Conservation (phyloP, 1,140 invertebrate species). For the Brachystomella parvula region DNA sequence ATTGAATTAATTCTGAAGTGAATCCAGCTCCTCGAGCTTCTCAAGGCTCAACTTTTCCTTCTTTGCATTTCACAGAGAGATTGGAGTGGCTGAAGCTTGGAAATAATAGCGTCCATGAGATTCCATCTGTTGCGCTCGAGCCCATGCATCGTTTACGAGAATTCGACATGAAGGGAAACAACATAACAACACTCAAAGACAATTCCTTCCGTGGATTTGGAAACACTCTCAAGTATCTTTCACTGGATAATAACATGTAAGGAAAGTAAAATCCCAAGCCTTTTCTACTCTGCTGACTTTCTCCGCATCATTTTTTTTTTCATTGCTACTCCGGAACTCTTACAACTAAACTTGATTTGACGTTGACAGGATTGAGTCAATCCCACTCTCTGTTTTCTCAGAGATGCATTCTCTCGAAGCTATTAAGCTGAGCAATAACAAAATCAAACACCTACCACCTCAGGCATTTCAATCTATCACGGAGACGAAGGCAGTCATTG, state of each 20-base stretch:
- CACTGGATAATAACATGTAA: conserved; percentile 85
- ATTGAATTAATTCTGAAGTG: neutral
- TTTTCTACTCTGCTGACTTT: neutral
- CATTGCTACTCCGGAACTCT: too few species aligned
- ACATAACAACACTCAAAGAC: conserved; percentile 69
- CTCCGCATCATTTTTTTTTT: too few species aligned
- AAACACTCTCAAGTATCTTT: conserved; percentile 82
- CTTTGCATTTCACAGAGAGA: conserved; percentile 54
- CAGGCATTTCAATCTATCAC: conserved; percentile 81
- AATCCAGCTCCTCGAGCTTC: neutral
- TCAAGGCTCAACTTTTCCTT: too few species aligned
- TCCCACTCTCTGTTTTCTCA: conserved; percentile 70
- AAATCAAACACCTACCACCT: conserved; percentile 66
- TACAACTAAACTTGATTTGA: neutral
- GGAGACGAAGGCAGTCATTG: conserved; percentile 71
- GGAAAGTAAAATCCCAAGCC: conserved; percentile 33
- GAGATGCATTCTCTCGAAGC: conserved; percentile 81
- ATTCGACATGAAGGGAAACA: conserved; percentile 76
- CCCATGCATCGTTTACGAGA: conserved; percentile 74
- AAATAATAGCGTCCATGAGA: conserved; percentile 71
- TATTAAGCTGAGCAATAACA: conserved; percentile 78
- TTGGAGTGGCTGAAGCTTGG: conserved; percentile 78
- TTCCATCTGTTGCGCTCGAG: conserved; percentile 70
- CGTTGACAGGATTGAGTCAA: conserved; percentile 58
- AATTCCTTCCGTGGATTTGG: conserved; percentile 82